phyloP scores from a whole-genome alignment of 1,140 invertebrate species.

The Brachionus rubens region DNA sequence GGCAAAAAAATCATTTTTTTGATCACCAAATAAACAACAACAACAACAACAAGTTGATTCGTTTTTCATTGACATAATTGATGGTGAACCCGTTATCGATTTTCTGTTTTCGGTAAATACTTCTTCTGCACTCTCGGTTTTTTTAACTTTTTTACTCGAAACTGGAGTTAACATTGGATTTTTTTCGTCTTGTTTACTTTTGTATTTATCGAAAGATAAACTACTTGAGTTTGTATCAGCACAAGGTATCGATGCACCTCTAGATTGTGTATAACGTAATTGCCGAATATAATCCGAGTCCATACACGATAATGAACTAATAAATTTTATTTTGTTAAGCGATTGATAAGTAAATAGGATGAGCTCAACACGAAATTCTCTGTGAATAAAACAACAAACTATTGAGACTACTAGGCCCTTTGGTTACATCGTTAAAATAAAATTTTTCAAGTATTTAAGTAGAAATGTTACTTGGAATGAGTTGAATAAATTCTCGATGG shows the following conservation, averaged over 20 bases:
- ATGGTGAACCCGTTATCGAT: slow-evolving; percentile 1
- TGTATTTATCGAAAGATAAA: background rate
- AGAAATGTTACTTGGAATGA: slow-evolving; percentile 30
- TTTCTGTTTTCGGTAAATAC: background rate
- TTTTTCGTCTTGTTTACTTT: slow-evolving; percentile 3
- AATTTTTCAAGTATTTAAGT: background rate
- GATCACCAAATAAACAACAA: slow-evolving; percentile 27
- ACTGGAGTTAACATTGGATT: slow-evolving; percentile 32
- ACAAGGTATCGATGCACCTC: background rate
- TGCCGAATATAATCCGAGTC: background rate
- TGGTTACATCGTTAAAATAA: background rate
- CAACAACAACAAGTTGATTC: slow-evolving; percentile 16
- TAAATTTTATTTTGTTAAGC: slow-evolving; percentile 10
- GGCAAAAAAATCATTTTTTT: slow-evolving; percentile 44
- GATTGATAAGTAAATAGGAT: background rate
- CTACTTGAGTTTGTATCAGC: background rate
- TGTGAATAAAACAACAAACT: slow-evolving; percentile 41
- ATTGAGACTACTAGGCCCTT: slow-evolving; percentile 35
- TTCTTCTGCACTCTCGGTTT: background rate
- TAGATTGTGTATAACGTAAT: background rate
- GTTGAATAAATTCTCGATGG: slow-evolving; percentile 13
- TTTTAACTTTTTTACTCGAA: background rate
- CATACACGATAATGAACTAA: background rate
- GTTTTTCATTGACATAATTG: background rate
- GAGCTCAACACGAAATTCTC: slow-evolving; percentile 4